Evolutionary conservation across 2,797 vertebrate genomes (phyloP), one percentile per base, ranked within the genome.

Genomic region (Acanthornis magna): DNA sequence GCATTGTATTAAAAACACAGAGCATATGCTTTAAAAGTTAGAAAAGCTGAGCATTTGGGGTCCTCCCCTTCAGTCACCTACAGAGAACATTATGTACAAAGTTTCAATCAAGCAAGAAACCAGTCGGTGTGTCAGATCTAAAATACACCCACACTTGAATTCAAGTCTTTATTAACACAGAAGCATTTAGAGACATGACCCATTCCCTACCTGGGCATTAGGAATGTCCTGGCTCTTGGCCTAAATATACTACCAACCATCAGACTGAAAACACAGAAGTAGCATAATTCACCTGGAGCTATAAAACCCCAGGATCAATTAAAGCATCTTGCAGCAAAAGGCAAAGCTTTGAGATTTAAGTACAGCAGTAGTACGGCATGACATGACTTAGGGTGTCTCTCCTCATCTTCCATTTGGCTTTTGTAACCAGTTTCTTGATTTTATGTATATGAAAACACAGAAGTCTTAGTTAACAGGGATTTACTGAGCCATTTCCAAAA

Each of bases 141-240:
- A 74, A 65, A 26, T 15, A 84, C 29, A 50, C 48, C 79, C 77
- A 84, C 54, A 40, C 34, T 38, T 70, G 26, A 88, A 62, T 79
- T 80, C 43, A 55, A 50, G 48, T 61, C 68, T 51, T 73, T 26
- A 11, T 80, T 63, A 91, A 16, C 68, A 62, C 65, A 85, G 73
- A 34, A 67, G 54, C 51, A 47, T 70, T 89, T 66, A 65, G 54
- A 92, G 75, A 86, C 48, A 50, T 34, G 89, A 96, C 92, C 89
- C 89, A 78, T 94, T 76, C 88, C 93, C 94, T 92, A 91, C 82
- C 93, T 96, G 95, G 88, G 88, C 93, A 76, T 30, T 10, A 90
- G 51, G 71, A 89, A 93, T 18, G 26, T 25, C 62, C 91, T 96
- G 86, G 91, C 81, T 88, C 65, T 42, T 4, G 22, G 88, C 93